phyloP scores from a whole-genome alignment of 2,113 vertebrate species.

The Boulengeromyrus knoepffleri region DNA sequence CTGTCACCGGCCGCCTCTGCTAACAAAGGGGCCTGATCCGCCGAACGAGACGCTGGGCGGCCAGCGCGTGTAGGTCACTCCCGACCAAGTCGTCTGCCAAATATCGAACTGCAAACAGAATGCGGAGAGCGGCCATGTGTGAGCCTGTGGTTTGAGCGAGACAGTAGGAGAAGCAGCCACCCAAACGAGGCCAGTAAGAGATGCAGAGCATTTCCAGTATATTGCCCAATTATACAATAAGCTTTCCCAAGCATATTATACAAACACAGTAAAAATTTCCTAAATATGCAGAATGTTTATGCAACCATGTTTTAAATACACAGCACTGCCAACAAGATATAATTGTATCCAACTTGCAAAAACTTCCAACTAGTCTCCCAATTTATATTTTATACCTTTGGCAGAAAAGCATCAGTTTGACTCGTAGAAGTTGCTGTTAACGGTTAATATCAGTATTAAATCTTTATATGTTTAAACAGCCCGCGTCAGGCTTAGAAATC shows the following conservation, averaged over 20 bases:
- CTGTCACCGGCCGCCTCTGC: slow-evolving; percentile 1
- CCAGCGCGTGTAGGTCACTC: neutral
- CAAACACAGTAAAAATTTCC: neutral
- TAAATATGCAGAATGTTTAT: neutral
- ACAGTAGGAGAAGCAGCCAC: neutral
- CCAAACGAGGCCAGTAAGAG: neutral
- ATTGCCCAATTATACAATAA: neutral
- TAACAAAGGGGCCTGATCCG: slow-evolving; percentile 1
- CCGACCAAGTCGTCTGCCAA: neutral
- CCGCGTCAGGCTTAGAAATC: neutral
- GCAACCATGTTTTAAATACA: neutral
- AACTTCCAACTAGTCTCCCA: neutral
- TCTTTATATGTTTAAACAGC: neutral
- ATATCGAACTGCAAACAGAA: neutral
- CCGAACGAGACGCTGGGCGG: neutral
- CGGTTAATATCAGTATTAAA: neutral
- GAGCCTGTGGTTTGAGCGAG: neutral
- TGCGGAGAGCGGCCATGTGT: neutral
- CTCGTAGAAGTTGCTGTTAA: neutral
- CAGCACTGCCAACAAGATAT: neutral
- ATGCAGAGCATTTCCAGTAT: neutral
- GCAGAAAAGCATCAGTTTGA: neutral
- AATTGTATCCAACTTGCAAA: neutral
- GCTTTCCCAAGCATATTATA: neutral
- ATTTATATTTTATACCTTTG: neutral